Evolutionary conservation across 2,888 invertebrate species (phyloP).

Genomic region (Acleris cristana): DNA sequence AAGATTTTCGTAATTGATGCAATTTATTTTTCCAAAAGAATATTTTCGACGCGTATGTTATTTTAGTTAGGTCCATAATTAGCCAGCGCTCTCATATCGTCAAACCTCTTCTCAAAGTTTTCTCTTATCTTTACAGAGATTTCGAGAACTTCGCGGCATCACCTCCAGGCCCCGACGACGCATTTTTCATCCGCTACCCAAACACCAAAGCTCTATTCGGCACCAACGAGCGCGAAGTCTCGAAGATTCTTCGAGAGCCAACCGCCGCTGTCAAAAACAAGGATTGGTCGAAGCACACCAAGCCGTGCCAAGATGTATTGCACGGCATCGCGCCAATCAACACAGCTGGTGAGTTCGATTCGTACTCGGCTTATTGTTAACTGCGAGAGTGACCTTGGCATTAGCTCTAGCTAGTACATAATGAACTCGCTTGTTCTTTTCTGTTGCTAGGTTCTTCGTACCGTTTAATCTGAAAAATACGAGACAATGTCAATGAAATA

Average conservation of each 20-base stretch:
- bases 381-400: conserved; percentile 21
- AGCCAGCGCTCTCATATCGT: no score
- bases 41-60: no score
- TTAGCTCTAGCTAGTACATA: conserved; percentile 10
- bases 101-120: neutral
- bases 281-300: conserved; percentile 87
- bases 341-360: conserved; percentile 62
- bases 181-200: conserved; percentile 88
- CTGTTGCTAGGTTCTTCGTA: neutral
- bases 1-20: no score
- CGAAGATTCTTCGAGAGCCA: conserved; percentile 58
- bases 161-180: conserved; percentile 90
- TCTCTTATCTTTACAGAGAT: conserved; percentile 62
- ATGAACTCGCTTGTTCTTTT: conserved; percentile 20
- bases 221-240: conserved; percentile 55
- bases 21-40: no score
- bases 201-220: conserved; percentile 70
- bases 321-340: conserved; percentile 75
- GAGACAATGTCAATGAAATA: neutral
- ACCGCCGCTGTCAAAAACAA: conserved; percentile 57
- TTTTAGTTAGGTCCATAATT: no score
- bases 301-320: conserved; percentile 87
- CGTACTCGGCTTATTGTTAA: conserved; percentile 6
- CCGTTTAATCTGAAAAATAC: neutral
- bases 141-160: conserved; percentile 82